phyloP scores from a whole-genome alignment of 2,888 invertebrate genomes.

The Ypsolopha sequella region DNA sequence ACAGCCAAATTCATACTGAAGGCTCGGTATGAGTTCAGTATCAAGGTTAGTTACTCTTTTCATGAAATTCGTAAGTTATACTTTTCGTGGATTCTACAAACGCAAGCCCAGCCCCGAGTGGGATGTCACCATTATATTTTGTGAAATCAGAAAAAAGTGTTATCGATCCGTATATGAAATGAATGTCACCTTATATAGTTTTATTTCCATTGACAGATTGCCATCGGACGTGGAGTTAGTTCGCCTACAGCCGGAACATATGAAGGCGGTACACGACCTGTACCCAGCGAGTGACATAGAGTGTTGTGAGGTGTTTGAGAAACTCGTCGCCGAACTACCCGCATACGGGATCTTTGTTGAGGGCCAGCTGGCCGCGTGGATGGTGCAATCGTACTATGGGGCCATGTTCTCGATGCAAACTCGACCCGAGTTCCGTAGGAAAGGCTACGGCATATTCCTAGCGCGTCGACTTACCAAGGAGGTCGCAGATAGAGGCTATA shows the following conservation, averaged over 20 bases:
- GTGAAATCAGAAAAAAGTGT: too few relatives aligned
- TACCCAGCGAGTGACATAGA: constrained; percentile 93
- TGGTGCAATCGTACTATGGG: constrained; percentile 92
- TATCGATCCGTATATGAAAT: too few relatives aligned
- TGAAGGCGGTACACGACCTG: constrained; percentile 85
- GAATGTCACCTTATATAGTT: too few relatives aligned
- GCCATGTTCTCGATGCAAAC: constrained; percentile 96
- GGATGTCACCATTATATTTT: too few relatives aligned
- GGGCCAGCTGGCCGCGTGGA: constrained; percentile 87
- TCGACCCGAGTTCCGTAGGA: constrained; percentile 79
- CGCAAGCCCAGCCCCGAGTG: too few relatives aligned
- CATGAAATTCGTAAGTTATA: too few relatives aligned
- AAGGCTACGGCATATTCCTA: constrained; percentile 82
- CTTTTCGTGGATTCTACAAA: too few relatives aligned
- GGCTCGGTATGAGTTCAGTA: too few relatives aligned
- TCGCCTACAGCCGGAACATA: constrained; percentile 82
- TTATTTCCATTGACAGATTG: constrained; percentile 35
- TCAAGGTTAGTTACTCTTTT: too few relatives aligned
- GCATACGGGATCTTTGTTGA: constrained; percentile 85
- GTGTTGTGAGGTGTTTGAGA: constrained; percentile 85
- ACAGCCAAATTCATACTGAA: too few relatives aligned
- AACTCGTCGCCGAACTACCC: constrained; percentile 81
- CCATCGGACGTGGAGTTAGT: constrained; percentile 81
- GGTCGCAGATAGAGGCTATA: constrained; percentile 80
- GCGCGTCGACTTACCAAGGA: constrained; percentile 76